Evolutionary conservation across 1,140 invertebrate genomes (phyloP).

Genomic region (Apis mellifera): DNA sequence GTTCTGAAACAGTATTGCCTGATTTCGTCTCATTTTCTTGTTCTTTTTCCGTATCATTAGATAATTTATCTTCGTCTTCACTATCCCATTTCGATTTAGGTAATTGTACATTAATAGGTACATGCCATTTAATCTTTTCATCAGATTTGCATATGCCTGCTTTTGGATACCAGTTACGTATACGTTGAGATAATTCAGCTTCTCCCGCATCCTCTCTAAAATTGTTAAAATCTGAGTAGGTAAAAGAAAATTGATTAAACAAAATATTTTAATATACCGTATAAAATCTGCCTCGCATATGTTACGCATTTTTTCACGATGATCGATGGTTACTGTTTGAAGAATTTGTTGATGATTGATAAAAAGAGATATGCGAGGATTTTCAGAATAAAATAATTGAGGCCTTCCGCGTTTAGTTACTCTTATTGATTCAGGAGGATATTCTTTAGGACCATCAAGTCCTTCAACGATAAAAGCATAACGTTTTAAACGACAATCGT

Average conservation of each 20-base stretch:
- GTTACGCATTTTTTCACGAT: constrained; percentile 74
- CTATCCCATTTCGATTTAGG: constrained; percentile 80
- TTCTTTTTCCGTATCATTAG: constrained; percentile 8
- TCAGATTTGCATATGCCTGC: constrained; percentile 7
- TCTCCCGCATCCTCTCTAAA: constrained; percentile 45
- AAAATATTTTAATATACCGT: constrained; percentile 45
- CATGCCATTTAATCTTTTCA: constrained; percentile 26
- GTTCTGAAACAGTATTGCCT: neutral
- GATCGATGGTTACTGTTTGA: constrained; percentile 66
- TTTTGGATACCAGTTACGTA: constrained; percentile 62
- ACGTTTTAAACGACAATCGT: constrained; percentile 63
- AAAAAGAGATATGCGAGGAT: constrained; percentile 71
- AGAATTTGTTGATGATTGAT: constrained; percentile 68
- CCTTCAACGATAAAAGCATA: constrained; percentile 68
- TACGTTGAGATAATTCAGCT: neutral
- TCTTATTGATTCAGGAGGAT: constrained; percentile 73
- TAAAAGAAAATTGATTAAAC: constrained; percentile 37
- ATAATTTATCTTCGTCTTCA: constrained; percentile 69
- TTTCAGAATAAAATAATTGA: constrained; percentile 73
- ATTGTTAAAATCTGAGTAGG: constrained; percentile 39
- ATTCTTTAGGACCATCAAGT: constrained; percentile 71
- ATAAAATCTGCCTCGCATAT: constrained; percentile 70
- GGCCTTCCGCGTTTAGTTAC: constrained; percentile 69
- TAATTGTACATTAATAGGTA: constrained; percentile 65
- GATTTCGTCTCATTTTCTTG: neutral